Base-by-base conservation (phyloP, 2,797 vertebrate species). In the Anabas testudineus region DNA sequence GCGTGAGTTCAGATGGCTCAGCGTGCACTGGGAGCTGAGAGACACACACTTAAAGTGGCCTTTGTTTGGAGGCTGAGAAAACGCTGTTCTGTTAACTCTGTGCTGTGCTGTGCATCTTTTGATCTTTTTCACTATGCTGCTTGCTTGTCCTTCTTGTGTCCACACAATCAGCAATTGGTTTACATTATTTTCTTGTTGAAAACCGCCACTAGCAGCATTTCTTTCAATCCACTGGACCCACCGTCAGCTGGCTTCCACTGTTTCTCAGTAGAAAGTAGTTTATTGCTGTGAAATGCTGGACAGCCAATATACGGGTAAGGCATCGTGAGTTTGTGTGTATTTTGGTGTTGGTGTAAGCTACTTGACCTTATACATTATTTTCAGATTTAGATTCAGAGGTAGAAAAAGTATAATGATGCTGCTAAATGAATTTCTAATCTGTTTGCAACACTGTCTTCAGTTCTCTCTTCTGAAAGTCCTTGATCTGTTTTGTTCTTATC, bases 1-100 rank as follows among this genome's bases (percentile, higher is more conserved):
- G 58, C 74, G 52, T 9, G 77, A 74, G 81, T 79, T 87, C 56
- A 80, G 75, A 85, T 81, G 86, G 84, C 66, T 77, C 68, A 52
- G 79, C 77, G 70, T 84, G 82, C 62, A 7, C 65, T 4, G 65
- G 74, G 74, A 62, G 73, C 76, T 22, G 37, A 66, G 74, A 57
- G 60, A 68, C 58, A n/a, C 24, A 12, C 56, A 34, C 43, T 47
- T 28, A 4, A 61, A 60, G 12, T 30, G 51, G 36, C 54, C 66
- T 72, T 81, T 86, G 75, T 80, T 74, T 71, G 34, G 32, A 73
- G 47, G 69, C 62, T 57, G 56, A 1, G 8, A 6, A 71, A 49
- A 64, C 28, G 3, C 19, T 64, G 46, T 61, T 43, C 19, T 10
- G 1, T 42, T 52, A 3, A 53, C 19, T 28, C 32, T 3, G 21